A percentile compares a stretch with the other conserved stretches of the same genome.
phyloP scores from a whole-genome alignment of 2,113 vertebrate species.

The Macroglossus sobrinus region DNA sequence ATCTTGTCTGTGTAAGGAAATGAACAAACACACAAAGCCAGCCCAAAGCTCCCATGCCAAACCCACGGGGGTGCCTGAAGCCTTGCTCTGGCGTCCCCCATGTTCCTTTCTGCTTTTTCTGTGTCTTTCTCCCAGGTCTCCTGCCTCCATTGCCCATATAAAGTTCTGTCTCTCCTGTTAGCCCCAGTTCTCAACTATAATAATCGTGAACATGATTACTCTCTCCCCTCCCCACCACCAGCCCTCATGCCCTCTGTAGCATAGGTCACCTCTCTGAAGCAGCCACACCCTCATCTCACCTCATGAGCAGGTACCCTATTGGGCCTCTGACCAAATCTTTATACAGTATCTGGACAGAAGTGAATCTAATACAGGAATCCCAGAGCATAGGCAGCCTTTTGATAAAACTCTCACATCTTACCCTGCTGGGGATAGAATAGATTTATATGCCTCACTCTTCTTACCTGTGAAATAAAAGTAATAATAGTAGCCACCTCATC shows the following conservation, averaged over 20 bases:
- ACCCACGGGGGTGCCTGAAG: background rate
- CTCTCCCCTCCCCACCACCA: background rate
- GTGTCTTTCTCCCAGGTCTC: background rate
- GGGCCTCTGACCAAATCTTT: background rate
- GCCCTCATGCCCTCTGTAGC: background rate
- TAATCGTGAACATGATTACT: background rate
- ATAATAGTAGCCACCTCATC: background rate
- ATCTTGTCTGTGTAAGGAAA: conserved; percentile 5
- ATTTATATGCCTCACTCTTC: background rate
- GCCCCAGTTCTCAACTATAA: background rate
- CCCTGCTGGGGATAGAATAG: background rate
- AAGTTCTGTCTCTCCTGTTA: background rate
- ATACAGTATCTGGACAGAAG: background rate
- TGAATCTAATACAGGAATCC: background rate
- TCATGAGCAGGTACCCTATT: too few species aligned
- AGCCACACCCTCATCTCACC: background rate
- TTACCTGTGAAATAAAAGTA: background rate
- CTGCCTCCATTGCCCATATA: background rate
- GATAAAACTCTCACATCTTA: background rate
- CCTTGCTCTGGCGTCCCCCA: background rate
- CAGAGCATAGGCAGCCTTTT: background rate
- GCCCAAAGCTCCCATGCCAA: background rate
- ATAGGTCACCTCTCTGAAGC: background rate
- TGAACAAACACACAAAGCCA: background rate
- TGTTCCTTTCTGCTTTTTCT: background rate